Base-by-base conservation (phyloP, 2,797 vertebrate species). In the Remorina albescens region DNA sequence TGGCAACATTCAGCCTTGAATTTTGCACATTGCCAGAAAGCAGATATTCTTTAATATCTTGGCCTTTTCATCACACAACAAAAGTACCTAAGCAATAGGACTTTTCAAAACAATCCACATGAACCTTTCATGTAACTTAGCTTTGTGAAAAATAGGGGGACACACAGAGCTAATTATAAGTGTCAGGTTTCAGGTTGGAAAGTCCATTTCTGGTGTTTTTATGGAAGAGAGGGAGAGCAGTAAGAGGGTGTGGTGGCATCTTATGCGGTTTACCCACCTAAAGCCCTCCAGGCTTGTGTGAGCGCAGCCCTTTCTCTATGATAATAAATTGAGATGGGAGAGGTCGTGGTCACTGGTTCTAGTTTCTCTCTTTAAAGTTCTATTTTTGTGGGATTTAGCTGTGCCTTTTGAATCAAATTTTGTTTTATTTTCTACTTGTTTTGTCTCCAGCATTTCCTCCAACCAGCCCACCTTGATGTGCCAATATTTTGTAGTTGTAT, bases 181-280 rank as follows among this genome's bases (percentile, higher is more conserved):
- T 88, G 80, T 94, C 85, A 71, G 83, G 88, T 94, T 95, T 91
- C 93, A 90, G 84, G 84, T 91, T 91, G 88, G 91, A 93, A 94
- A 93, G 90, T 90, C 86, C 88, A 80, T 90, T 91, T 90, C 71
- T 90, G 87, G 62, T 69, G 84, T 88, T 74, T 74, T 89, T 87
- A 85, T 86, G 72, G 76, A 79, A 78, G 64, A 81, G 69, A 80
- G 85, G 82, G 76, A 83, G 74, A 89, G 85, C 83, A 58, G 73
- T 63, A 61, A 64, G 60, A 90, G 93, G 93, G 92, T 90, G 93
- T 93, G 91, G 91, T 86, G 59, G 74, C 78, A 81, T 91, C 85
- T 92, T 68, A 81, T 93, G 91, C 89, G 92, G 92, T 91, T 83
- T 73, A 81, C 64, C 83, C 86, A 82, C 85, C 87, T 85, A 86